phyloP scores from a whole-genome alignment of 2,888 invertebrate genomes.

The Andrena flavipes region DNA sequence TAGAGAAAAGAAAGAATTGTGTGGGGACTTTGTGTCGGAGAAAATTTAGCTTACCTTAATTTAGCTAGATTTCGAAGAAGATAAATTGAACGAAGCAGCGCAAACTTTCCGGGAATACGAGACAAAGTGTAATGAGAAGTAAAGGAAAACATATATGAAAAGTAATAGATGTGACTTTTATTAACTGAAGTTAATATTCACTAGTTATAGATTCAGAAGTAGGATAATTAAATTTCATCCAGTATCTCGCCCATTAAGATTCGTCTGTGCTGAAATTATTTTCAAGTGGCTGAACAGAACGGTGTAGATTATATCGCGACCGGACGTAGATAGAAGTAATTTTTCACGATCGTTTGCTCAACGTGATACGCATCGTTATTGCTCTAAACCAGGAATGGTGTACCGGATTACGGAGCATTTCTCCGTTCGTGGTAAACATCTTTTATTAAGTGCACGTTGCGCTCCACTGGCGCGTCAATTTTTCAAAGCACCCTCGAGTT shows the following conservation, averaged over 20 bases:
- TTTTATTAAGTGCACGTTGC: constrained; percentile 74
- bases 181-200: no score
- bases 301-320: constrained; percentile 11
- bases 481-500: constrained; percentile 73
- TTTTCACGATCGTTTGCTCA: constrained; percentile 50
- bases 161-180: not conserved
- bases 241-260: not conserved
- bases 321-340: constrained; percentile 8
- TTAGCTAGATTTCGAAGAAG: no score
- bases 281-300: not conserved
- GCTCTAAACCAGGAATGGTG: constrained; percentile 54
- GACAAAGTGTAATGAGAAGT: not conserved
- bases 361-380: constrained; percentile 57
- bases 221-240: not conserved
- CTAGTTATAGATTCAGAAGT: no score
- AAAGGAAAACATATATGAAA: not conserved
- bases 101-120: not conserved
- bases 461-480: constrained; percentile 74
- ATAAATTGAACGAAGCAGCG: no score
- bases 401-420: constrained; percentile 65
- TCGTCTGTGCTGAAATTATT: not conserved
- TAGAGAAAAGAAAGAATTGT: no score
- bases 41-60: no score
- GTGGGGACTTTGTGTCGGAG: no score
- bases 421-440: constrained; percentile 74